phyloP scores from a whole-genome alignment of 2,113 vertebrate species.

The Nematolebias whitei region DNA sequence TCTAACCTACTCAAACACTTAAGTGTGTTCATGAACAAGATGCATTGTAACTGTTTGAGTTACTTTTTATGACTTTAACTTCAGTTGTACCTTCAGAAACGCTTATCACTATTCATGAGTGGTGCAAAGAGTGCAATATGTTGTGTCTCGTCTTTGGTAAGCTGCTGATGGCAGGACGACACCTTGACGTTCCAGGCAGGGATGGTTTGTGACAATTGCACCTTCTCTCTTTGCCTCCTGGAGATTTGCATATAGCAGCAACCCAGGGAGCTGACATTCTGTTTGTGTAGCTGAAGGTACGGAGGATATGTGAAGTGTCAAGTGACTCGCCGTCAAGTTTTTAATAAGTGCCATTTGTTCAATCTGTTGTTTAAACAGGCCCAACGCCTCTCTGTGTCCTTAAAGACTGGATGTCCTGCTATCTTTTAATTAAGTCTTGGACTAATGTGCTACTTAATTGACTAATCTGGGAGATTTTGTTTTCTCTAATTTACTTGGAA shows the following conservation, averaged over 20 bases:
- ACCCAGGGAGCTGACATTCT: constrained; percentile 76
- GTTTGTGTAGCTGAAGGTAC: constrained; percentile 81
- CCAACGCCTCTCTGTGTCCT: constrained; percentile 71
- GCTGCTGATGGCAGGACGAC: constrained; percentile 57
- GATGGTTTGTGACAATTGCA: constrained; percentile 55
- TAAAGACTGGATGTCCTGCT: constrained; percentile 75
- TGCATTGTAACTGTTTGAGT: background rate
- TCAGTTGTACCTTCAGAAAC: constrained; percentile 19
- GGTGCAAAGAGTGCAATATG: constrained; percentile 10
- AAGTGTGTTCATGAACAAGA: constrained; percentile 8
- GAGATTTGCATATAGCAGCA: constrained; percentile 77
- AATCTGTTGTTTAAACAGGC: constrained; percentile 84
- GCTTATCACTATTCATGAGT: constrained; percentile 22
- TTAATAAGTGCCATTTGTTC: constrained; percentile 84
- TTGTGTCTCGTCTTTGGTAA: constrained; percentile 46
- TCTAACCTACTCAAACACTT: constrained; percentile 35
- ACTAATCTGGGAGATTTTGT: constrained; percentile 85
- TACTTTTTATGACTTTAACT: constrained; percentile 31
- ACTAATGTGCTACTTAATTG: constrained; percentile 86
- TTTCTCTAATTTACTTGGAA: constrained; percentile 85
- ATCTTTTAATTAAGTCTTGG: constrained; percentile 85
- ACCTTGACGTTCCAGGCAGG: constrained; percentile 59
- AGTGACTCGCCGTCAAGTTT: constrained; percentile 82
- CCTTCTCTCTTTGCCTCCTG: constrained; percentile 52
- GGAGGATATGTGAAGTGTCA: constrained; percentile 78